A percentile compares a stretch with the other conserved stretches of the same genome.
phyloP scores from a whole-genome alignment of 2,888 invertebrate genomes.

The Volucella inanis region DNA sequence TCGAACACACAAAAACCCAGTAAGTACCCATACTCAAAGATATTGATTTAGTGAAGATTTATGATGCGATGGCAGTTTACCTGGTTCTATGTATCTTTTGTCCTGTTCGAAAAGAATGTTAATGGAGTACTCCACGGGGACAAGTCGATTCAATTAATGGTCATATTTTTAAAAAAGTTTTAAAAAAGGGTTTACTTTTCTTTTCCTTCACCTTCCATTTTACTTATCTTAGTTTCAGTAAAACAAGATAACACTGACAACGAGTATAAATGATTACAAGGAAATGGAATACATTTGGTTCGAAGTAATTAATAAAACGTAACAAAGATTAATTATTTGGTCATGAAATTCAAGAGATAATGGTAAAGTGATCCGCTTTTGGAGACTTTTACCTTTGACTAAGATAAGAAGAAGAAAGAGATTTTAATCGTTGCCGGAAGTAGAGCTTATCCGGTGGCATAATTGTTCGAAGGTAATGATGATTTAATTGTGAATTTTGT shows the following conservation, averaged over 20 bases:
- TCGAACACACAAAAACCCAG: no score
- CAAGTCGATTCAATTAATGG: slow-evolving; percentile 59
- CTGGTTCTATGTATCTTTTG: neutral
- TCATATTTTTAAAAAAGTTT: slow-evolving; percentile 31
- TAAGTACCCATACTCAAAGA: neutral
- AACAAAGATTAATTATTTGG: slow-evolving; percentile 54
- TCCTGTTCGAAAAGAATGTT: neutral
- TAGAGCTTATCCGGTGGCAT: no score
- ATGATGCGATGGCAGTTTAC: slow-evolving; percentile 19
- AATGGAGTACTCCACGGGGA: slow-evolving; percentile 46
- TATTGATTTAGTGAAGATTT: slow-evolving; percentile 43
- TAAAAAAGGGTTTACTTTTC: slow-evolving; percentile 25
- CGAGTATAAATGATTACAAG: slow-evolving; percentile 40
- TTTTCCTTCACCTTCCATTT: neutral
- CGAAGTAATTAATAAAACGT: slow-evolving; percentile 55
- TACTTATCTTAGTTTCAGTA: neutral
- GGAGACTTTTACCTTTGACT: no score
- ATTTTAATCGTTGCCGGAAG: no score
- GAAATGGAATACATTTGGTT: slow-evolving; percentile 10
- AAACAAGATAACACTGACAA: slow-evolving; percentile 48
- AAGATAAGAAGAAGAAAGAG: no score
- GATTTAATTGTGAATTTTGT: no score
- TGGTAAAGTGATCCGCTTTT: neutral
- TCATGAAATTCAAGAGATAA: slow-evolving; percentile 13
- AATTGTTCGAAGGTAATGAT: no score